Conservation (phyloP, 2,888 invertebrate genomes). For the Pteria penguin region DNA sequence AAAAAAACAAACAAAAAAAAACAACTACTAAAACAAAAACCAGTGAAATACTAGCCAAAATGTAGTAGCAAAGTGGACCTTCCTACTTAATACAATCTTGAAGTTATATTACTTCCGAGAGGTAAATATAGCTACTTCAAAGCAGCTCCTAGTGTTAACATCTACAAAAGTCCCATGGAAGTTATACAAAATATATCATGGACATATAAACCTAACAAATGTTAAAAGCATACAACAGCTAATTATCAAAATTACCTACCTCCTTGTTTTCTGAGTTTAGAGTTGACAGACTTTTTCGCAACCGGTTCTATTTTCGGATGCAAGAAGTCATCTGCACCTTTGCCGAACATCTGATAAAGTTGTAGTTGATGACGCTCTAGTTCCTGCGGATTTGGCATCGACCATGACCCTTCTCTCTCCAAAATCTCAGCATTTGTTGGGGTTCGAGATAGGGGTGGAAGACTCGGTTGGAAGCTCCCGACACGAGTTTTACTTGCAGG, state of each 20-base stretch:
- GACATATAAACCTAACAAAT: too few species aligned
- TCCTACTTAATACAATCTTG: too few species aligned
- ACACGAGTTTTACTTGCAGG: constrained; percentile 24
- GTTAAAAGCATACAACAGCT: too few species aligned
- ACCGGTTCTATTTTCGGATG: constrained; percentile 70
- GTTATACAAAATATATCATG: too few species aligned
- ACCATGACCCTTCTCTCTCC: constrained; percentile 28
- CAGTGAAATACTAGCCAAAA: too few species aligned
- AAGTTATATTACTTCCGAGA: too few species aligned
- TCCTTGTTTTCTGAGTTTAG: constrained; percentile 60
- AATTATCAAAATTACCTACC: constrained; percentile 42
- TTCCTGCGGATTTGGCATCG: constrained; percentile 21
- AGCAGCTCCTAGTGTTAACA: too few species aligned
- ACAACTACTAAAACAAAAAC: too few species aligned
- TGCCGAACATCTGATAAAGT: constrained; percentile 73
- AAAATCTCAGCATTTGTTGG: constrained; percentile 43
- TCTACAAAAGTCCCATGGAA: too few species aligned
- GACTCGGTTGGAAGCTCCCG: constrained; percentile 50
- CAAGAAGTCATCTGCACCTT: constrained; percentile 73
- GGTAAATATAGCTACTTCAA: too few species aligned
- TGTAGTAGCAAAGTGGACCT: too few species aligned
- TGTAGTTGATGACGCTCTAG: constrained; percentile 68
- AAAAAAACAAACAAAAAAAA: too few species aligned
- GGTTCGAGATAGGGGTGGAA: constrained; percentile 57
- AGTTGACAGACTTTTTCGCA: constrained; percentile 53